Conservation (phyloP, 2,113 vertebrate genomes). For the Antennarius striatus region DNA sequence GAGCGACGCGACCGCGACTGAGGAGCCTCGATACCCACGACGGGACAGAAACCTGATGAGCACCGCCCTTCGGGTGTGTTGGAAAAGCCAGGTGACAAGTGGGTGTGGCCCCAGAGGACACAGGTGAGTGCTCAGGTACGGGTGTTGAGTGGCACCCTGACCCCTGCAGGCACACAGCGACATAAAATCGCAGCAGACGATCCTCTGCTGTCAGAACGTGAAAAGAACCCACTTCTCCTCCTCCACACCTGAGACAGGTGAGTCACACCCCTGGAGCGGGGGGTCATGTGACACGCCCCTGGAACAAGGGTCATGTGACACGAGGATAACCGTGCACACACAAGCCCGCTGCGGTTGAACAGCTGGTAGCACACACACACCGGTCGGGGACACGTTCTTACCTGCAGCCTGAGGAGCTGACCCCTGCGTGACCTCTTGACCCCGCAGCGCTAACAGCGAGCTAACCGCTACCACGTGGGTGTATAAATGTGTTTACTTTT, state of each 20-base stretch:
- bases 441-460: no score
- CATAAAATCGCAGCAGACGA: slow-evolving; percentile 19
- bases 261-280: background rate
- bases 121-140: slow-evolving; percentile 32
- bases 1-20: background rate
- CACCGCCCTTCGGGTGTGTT: background rate
- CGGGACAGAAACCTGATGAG: slow-evolving; percentile 21
- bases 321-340: no score
- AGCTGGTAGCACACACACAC: no score
- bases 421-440: no score
- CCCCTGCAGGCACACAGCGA: slow-evolving; percentile 47
- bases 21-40: no score
- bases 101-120: slow-evolving; percentile 55
- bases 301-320: no score
- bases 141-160: slow-evolving; percentile 32
- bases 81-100: background rate
- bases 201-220: background rate
- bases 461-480: no score
- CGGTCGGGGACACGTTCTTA: no score
- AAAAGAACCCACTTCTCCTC: background rate
- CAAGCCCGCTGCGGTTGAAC: no score
- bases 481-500: no score
- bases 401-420: no score
- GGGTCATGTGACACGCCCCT: no score
- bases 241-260: background rate